Evolutionary conservation across 1,140 invertebrate genomes (phyloP).

Genomic region (Sarcophaga bullata): DNA sequence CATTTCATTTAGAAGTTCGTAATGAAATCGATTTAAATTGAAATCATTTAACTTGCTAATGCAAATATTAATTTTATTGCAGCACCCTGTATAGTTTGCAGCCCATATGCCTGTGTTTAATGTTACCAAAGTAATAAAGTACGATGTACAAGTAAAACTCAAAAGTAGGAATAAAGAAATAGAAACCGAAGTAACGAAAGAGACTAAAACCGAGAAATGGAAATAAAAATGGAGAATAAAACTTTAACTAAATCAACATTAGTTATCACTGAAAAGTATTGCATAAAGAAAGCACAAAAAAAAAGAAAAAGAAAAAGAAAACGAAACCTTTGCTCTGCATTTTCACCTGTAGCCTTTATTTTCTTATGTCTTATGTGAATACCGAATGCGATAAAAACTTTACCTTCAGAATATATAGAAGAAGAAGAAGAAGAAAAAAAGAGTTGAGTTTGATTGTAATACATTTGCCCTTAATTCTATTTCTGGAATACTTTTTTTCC

Average conservation of each 20-base stretch:
- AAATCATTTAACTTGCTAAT: no score
- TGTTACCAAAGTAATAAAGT: background rate
- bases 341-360: background rate
- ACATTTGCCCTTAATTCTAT: background rate
- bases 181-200: no score
- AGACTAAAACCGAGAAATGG: no score
- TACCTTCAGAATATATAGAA: background rate
- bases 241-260: constrained; percentile 21
- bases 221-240: background rate
- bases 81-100: no score
- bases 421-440: background rate
- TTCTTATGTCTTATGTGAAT: no score
- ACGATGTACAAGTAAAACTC: background rate
- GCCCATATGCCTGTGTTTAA: background rate
- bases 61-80: no score
- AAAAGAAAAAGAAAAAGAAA: background rate
- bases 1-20: no score
- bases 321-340: background rate
- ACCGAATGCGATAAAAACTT: no score
- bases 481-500: no score
- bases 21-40: no score
- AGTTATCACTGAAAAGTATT: constrained; percentile 2
- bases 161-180: background rate
- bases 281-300: no score
- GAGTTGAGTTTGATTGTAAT: background rate